Conservation (phyloP, 2,113 vertebrate species). For the Echinops telfairi region DNA sequence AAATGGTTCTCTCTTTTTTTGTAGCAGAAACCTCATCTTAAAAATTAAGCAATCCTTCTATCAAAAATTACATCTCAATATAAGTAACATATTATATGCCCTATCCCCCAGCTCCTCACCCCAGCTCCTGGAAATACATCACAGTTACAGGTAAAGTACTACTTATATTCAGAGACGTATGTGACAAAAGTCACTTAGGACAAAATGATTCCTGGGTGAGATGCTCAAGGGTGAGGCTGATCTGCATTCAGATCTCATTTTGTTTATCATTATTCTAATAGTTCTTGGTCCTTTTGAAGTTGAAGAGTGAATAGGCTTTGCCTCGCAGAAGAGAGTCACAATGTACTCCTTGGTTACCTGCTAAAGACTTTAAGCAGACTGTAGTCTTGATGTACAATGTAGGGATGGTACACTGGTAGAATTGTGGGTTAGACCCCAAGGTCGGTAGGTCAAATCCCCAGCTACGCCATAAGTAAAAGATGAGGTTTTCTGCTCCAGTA, state of each 20-base stretch:
- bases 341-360: neutral
- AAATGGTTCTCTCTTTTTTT: conserved; percentile 55
- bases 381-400: neutral
- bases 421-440: neutral
- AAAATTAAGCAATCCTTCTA: conserved; percentile 74
- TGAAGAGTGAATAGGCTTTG: conserved; percentile 13
- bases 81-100: neutral
- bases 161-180: neutral
- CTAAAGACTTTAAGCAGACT: neutral
- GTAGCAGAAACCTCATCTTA: conserved; percentile 48
- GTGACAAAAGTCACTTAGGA: conserved; percentile 30
- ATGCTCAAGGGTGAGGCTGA: neutral
- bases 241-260: conserved; percentile 21
- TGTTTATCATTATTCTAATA: neutral
- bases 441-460: too few species aligned
- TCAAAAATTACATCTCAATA: conserved; percentile 67
- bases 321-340: neutral
- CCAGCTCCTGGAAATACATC: conserved; percentile 42
- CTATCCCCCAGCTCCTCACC: neutral
- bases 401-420: neutral
- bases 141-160: conserved; percentile 14
- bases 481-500: too few species aligned
- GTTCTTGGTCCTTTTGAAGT: neutral
- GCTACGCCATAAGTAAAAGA: too few species aligned
- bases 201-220: conserved; percentile 53